Base-by-base conservation (phyloP, 2,113 vertebrate species). In the Halcyon malimbica region DNA sequence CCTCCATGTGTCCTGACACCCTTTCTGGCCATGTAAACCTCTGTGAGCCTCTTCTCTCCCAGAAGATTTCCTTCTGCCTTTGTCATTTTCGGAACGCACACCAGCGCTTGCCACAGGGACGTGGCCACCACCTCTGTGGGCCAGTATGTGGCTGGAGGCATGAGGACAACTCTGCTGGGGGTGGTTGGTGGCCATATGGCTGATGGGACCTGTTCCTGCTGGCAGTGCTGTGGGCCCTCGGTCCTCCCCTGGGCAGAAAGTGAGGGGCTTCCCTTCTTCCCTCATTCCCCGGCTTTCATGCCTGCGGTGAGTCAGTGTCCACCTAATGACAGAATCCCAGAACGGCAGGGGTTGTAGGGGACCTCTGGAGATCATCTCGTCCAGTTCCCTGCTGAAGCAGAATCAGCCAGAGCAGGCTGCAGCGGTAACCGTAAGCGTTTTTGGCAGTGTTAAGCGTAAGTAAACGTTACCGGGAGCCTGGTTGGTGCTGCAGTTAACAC, bases 191-290 rank as follows among this genome's bases (percentile, higher is more conserved):
- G 60, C 48, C 31, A 7, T 1, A 6, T 13, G 13, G 31, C 75
- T 7, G 0, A 9, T 0, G 2, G n/a, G 33, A 4, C 33, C 60
- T 7, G 0, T 57, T 39, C 18, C 67, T 11, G 6, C 9, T 1
- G 3, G 21, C 3, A 6, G 13, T 7, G 33, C 53, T 3, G 3
- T 2, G 0, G 31, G 11, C 26, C 54, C 17, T 20, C 9, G 1
- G 14, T 15, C 33, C 25, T 64, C 7, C 6, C 18, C n/a, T 14
- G 46, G 41, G 59, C 33, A 29, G 48, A 39, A 39, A 39, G 17
- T 39, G 9, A 1, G 6, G 21, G 11, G 2, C 76, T 71, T 56
- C 25, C 35, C 8, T 41, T 37, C 41, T 33, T 57, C 8, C 11
- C 23, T 21, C 2, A 0, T 3, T 65, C 11, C 18, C 35, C 2